Conservation (phyloP, 2,113 vertebrate genomes). For the Erythrocebus patas region DNA sequence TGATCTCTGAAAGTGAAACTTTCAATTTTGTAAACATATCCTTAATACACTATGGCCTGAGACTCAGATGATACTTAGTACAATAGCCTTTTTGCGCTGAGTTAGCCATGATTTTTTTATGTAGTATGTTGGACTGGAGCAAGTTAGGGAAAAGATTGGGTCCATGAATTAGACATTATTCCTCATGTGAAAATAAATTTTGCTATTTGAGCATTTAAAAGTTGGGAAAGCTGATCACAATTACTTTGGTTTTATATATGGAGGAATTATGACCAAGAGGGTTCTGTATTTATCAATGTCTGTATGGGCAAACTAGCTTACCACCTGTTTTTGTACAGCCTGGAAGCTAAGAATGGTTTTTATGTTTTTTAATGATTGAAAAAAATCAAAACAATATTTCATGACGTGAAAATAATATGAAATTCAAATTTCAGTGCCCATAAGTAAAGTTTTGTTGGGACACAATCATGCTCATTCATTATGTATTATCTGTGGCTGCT, state of each 20-base stretch:
- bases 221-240: conserved; percentile 60
- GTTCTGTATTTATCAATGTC: neutral
- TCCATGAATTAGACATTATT: conserved; percentile 56
- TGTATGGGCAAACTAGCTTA: neutral
- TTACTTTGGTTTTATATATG: conserved; percentile 26
- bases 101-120: conserved; percentile 60
- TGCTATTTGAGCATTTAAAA: conserved; percentile 73
- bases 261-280: conserved; percentile 21
- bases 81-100: conserved; percentile 49
- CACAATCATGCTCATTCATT: neutral
- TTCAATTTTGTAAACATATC: conserved; percentile 60
- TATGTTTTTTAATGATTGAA: neutral
- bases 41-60: conserved; percentile 56
- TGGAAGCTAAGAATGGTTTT: neutral
- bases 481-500: neutral
- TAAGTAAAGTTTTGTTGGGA: neutral
- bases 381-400: conserved; percentile 9
- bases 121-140: conserved; percentile 34
- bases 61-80: conserved; percentile 70
- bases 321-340: neutral
- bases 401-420: neutral
- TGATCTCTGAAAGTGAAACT: conserved; percentile 62
- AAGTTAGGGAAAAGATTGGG: conserved; percentile 57
- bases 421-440: neutral
- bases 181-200: conserved; percentile 71